Percentiles rank a stretch among this genome's conserved stretches.
phyloP scores from a whole-genome alignment of 2,113 vertebrate species.

The Stictonetta naevosa region DNA sequence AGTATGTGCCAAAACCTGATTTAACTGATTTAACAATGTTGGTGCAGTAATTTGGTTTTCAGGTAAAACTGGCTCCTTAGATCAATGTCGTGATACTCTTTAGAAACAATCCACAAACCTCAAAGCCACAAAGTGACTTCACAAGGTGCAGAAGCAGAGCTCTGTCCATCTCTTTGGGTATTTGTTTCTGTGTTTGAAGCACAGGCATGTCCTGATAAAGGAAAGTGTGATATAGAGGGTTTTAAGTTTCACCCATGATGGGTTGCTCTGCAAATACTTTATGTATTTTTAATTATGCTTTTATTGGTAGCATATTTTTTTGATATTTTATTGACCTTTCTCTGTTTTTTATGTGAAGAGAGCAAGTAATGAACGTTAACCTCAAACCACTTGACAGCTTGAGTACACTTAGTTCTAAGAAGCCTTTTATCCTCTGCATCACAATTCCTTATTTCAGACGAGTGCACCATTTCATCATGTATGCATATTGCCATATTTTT shows the following conservation, averaged over 20 bases:
- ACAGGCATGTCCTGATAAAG: background rate
- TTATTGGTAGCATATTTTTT: background rate
- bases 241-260: background rate
- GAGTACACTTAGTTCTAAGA: background rate
- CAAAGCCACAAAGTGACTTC: background rate
- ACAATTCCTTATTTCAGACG: constrained; percentile 35
- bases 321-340: constrained; percentile 25
- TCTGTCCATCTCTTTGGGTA: background rate
- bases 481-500: background rate
- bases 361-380: background rate
- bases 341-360: constrained; percentile 17
- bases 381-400: constrained; percentile 19
- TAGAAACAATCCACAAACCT: background rate
- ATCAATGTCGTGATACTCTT: background rate
- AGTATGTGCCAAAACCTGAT: background rate
- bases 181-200: background rate
- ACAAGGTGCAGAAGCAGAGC: background rate
- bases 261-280: background rate
- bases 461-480: background rate
- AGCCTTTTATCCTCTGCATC: constrained; percentile 47
- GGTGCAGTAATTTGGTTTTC: background rate
- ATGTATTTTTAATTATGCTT: background rate
- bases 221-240: background rate
- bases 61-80: background rate
- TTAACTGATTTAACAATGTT: background rate